These are phyloP conservation scores for Prunella fulvescens DNA, from an alignment of 2,113 vertebrate species.

Conservation along the genomic window DNA sequence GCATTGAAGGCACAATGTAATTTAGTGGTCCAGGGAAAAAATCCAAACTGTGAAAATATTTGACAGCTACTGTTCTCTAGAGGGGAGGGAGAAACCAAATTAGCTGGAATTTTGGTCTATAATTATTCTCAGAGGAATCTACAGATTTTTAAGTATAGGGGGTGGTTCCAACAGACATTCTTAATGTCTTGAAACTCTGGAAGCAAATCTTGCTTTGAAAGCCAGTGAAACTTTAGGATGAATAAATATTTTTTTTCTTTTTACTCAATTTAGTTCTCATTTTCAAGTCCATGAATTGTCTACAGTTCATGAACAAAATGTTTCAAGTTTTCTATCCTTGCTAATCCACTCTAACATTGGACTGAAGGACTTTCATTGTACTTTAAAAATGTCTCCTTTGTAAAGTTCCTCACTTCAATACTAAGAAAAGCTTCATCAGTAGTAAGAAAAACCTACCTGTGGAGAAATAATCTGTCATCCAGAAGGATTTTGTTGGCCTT, in stretches of 20 bases:
- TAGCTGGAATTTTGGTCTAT: neutral
- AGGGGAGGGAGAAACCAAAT: neutral
- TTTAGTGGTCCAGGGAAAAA: constrained; percentile 79
- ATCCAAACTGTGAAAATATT: constrained; percentile 81
- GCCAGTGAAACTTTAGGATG: neutral
- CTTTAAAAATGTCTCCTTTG: neutral
- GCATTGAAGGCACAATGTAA: constrained; percentile 68
- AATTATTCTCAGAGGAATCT: neutral
- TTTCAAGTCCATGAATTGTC: neutral
- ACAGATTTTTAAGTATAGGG: neutral
- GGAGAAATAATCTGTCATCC: constrained; percentile 55
- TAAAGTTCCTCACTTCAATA: neutral
- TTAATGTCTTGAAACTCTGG: neutral
- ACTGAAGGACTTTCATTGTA: neutral
- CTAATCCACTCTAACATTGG: neutral
- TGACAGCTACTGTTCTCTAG: constrained; percentile 77
- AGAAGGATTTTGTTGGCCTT: constrained; percentile 75
- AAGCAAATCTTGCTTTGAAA: neutral
- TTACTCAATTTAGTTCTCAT: neutral
- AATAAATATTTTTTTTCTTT: neutral
- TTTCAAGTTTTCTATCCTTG: neutral
- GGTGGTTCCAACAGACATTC: neutral
- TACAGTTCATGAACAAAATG: neutral
- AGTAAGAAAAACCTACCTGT: neutral
- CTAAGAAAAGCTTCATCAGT: neutral